Evolutionary conservation across 2,888 invertebrate species (phyloP), one percentile per base, ranked within the genome.

Genomic region (Hydrotaea cyrtoneurina): DNA sequence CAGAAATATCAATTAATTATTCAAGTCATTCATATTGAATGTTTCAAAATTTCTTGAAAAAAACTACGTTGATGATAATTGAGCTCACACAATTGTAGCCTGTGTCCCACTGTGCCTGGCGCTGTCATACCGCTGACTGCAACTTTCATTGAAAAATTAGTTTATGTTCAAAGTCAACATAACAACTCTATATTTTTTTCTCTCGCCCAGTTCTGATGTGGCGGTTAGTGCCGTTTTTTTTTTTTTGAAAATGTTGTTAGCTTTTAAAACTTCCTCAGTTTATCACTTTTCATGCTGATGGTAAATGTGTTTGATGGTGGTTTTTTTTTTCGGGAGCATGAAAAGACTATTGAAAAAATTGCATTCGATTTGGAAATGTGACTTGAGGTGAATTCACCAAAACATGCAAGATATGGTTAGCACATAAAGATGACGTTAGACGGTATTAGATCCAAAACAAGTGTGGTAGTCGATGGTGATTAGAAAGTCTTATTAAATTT

Each of bases 161-260:
- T 62, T 53, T 81, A 59, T 59, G 23, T 74, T 43, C 26, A 21
- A 43, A 59, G 74, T 74, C 59, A 74, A 46, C 57, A 59, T 59
- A 59, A 59, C 26, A 59, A 59, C 26, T 59, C 15, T 21, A 19
- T 5, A 21, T 23, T 57, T 59, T 59, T 10, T 57, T 2, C 2
- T 23, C 3, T 21, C 19, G 55, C n/a, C n/a, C 55, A 55, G 19
- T 21, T 21, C n/a, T 21, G 31, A 31, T 7, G 31, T 31, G 31
- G 19, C 10, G 2, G 55, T 17, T 10, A 11, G 11, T 21, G 55
- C 23, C 21, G 11, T 10, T 15, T 59, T 23, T 59, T 10, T 15
- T 59, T 59, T 59, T 59, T 11, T 1, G 2, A 59, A 59, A 59
- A 59, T 15, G 59, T 26, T 23, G 23, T 59, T 59, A 59, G 59